Base-by-base conservation (phyloP, 2,113 vertebrate species). In the Anhinga rufa region DNA sequence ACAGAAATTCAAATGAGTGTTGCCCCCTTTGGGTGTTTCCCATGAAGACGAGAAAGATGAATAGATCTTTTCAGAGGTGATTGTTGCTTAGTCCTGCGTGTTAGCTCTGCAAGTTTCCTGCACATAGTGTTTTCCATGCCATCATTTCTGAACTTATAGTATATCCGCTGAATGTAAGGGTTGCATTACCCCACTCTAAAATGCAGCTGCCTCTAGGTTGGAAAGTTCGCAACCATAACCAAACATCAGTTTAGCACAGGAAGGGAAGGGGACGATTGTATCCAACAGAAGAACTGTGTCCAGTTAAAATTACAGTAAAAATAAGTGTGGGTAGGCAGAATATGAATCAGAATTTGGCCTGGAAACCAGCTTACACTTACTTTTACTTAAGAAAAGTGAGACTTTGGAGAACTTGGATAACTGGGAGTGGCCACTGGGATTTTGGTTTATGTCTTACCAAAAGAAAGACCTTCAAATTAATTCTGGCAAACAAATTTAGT, bases 281-380 rank as follows among this genome's bases (percentile, higher is more conserved):
- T 96, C 92, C 92, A 93, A 32, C 60, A 58, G 66, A 74, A 92
- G 78, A 91, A 93, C 60, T 46, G 11, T 5, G 16, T 82, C 95
- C 92, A 89, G 95, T 84, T 52, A 54, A 93, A 96, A 94, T 93
- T 84, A 82, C 88, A 69, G 91, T 74, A 93, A 95, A 97, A 97
- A 76, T 14, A 77, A 89, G 68, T 66, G 78, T 89, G 96, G 81
- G 92, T 79, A 97, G 94, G 92, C 78, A 57, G 81, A 85, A 61
- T 10, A 72, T 97, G 95, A 97, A 97, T 97, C 97, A 95, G 96
- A 76, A 85, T 82, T 96, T 96, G 95, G 97, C 91, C 74, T 31
- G 65, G 32, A 42, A 91, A 79, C 20, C 58, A 58, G 70, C 65
- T 86, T 26, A 94, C 92, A 88, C 68, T 77, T 92, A 68, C 55